Base-by-base conservation (phyloP, 2,797 vertebrate species). In the Antrozous pallidus region DNA sequence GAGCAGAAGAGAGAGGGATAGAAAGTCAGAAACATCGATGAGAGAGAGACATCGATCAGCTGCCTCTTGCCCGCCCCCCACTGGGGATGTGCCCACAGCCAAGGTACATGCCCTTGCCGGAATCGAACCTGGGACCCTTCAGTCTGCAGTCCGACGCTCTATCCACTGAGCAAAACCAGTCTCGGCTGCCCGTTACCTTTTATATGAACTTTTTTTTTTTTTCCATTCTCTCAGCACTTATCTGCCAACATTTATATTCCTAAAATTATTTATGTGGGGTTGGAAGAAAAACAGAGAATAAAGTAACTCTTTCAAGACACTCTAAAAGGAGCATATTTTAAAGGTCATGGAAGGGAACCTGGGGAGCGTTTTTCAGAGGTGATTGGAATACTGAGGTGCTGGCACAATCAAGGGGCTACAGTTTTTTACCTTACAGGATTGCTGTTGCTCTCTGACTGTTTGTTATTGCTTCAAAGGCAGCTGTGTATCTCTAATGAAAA, bases 261-360 rank as follows among this genome's bases (percentile, higher is more conserved):
- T 61, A 28, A 51, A 93, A 16, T 80, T 80, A 94, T 67, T 61
- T 92, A 54, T 65, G 9, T 61, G 67, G 33, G 63, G 49, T 49
- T 69, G 77, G 51, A 75, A 51, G 87, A 40, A 86, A 95, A 95
- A 61, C 26, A 88, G 42, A 78, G 78, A 94, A 90, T 22, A 67
- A 84, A 90, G 78, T 49, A 38, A 56, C 78, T 77, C 87, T 45
- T 31, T 87, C 42, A 8, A 65, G 54, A 58, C 56, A 33, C n/a
- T 56, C 17, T 38, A 65, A 31, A 83, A 58, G 82, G 69, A 73
- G 67, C 65, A 71, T 71, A 17, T 67, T 69, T 74, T 56, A 36
- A 88, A 83, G 77, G 16, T 69, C 28, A 13, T 13, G 26, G 42
- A 63, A 77, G 77, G 54, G 51, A 84, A 13, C 6, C 0, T 2